Evolutionary conservation across 2,113 vertebrate species (phyloP).

Genomic region (Brachirus orientalis): DNA sequence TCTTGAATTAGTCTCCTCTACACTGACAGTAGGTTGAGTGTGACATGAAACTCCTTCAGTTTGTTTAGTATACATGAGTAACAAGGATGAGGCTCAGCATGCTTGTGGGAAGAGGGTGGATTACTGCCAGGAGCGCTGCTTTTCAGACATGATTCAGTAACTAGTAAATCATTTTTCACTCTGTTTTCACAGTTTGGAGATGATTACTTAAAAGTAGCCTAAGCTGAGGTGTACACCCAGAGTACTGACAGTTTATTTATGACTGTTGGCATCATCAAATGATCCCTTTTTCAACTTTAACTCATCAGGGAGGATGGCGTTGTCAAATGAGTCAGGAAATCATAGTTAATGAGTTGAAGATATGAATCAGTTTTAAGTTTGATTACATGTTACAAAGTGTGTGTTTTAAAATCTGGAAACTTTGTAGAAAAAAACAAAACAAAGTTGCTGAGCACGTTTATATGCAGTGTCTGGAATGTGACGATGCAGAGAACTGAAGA

Average conservation of each 20-base stretch:
- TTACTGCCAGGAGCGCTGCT: neutral
- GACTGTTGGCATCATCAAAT: no score
- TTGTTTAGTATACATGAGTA: no score
- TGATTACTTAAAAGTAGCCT: conserved; percentile 8
- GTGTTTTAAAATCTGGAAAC: neutral
- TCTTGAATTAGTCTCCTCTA: no score
- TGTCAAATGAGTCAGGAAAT: neutral
- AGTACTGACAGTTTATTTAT: conserved; percentile 15
- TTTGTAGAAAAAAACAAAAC: neutral
- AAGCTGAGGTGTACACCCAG: neutral
- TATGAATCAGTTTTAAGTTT: neutral
- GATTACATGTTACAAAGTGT: neutral
- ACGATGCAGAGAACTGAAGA: conserved; percentile 17
- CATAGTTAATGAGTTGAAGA: neutral
- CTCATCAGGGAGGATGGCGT: neutral
- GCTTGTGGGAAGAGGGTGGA: conserved; percentile 17
- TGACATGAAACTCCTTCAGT: no score
- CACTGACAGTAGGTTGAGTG: no score
- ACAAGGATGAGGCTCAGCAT: conserved; percentile 11
- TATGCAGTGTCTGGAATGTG: conserved; percentile 6
- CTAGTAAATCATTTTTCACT: conserved; percentile 23
- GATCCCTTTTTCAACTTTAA: neutral
- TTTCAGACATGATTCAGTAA: conserved; percentile 18
- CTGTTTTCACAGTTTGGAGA: conserved; percentile 2
- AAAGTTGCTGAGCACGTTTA: conserved; percentile 15